phyloP scores from a whole-genome alignment of 2,797 vertebrate genomes.

The Pelobates cultripes region DNA sequence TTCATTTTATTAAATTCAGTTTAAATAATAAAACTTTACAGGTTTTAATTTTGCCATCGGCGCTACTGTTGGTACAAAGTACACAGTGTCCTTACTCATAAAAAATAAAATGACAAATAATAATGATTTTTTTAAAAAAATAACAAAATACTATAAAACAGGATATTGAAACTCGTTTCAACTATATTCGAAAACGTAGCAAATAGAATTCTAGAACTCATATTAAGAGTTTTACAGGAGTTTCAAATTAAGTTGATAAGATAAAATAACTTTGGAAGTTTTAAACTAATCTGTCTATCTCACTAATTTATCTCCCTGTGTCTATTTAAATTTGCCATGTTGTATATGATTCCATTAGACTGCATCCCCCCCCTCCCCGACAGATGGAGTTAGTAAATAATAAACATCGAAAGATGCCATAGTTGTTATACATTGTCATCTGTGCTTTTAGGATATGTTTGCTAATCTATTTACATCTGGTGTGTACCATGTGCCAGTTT shows the following conservation, averaged over 20 bases:
- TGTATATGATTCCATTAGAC: constrained; percentile 14
- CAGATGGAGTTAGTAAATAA: constrained; percentile 45
- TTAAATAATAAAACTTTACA: constrained; percentile 52
- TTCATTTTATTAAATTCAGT: constrained; percentile 50
- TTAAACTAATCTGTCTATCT: not conserved
- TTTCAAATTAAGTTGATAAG: too few relatives aligned
- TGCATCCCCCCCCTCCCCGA: not conserved
- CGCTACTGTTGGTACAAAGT: constrained; percentile 38
- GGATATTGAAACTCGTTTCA: not conserved
- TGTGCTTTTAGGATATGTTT: constrained; percentile 25
- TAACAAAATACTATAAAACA: not conserved
- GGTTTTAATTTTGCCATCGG: constrained; percentile 40
- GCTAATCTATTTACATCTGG: constrained; percentile 6
- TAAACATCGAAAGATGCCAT: constrained; percentile 23
- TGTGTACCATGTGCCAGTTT: constrained; percentile 13
- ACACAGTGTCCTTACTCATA: constrained; percentile 35
- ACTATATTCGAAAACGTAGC: too few relatives aligned
- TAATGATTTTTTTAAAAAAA: not conserved
- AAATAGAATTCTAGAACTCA: too few relatives aligned
- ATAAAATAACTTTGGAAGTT: too few relatives aligned
- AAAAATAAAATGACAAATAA: constrained; percentile 19
- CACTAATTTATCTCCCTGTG: not conserved
- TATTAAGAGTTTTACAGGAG: too few relatives aligned
- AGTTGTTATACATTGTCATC: constrained; percentile 42
- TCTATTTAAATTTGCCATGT: not conserved